Base-by-base conservation (phyloP, 2,888 invertebrate genomes). In the Cheilosia variabilis region DNA sequence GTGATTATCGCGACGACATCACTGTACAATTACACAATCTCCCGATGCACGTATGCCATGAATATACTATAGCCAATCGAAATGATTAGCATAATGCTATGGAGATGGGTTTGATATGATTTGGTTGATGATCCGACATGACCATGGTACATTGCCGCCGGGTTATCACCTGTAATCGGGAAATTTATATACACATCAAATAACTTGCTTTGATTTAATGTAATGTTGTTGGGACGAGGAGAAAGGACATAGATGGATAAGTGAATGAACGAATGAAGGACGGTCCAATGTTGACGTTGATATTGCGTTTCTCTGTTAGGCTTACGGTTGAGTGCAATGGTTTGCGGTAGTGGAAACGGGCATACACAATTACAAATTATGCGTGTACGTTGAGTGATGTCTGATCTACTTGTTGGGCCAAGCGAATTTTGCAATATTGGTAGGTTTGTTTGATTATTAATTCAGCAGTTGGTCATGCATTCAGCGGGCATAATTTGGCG, bases 141-240 rank as follows among this genome's bases (percentile, higher is more conserved):
- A 84, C 92, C 92, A 88, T 92, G 92, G 88, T 96, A 96, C 96
- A 96, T 96, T 10, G 96, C 96, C 24, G 96, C 96, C 77, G 96
- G 96, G 92, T 96, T 96, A 92, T 96, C 96, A 92, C 96, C 96
- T 95, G 94, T 62, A 91, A 92, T 90, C 90, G 90, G 82, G 53
- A 69, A 81, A 82, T 75, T 76, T 27, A 72, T 50, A 37, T 37
- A 37, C 10, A 37, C 1, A 68, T 57, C 19, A 80, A 55, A 73
- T 69, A 69, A 69, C 71, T 80, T 55, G 53, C 52, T 31, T 79
- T 37, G 15, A 76, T 41, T 62, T 37, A n/a, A n/a, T 4, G 13
- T 4, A 3, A 57, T 31, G 9, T 47, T 47, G 6, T 27, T 1
- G n/a, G 7, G 13, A 17, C 62, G 19, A 50, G 34, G 31, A 13